Evolutionary conservation across 2,113 vertebrate species (phyloP), one percentile per base, ranked within the genome.

Genomic region (Salvelinus fontinalis): DNA sequence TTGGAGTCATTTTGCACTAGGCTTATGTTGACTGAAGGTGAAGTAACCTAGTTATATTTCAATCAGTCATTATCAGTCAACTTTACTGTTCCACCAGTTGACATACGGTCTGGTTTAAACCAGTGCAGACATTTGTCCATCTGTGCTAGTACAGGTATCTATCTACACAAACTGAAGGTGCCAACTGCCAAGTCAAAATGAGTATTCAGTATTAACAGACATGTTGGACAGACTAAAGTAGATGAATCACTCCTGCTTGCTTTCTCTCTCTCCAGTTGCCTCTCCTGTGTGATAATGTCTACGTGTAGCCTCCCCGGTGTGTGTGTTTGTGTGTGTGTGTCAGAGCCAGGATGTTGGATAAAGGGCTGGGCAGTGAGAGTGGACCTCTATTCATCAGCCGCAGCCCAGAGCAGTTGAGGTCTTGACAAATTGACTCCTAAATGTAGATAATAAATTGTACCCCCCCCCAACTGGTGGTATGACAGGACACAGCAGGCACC

Each of bases 361-460:
- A 34, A 77, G 73, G 70, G 22, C 66, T 34, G 65, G 76, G 71
- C 83, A 59, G 82, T 70, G 39, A 11, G 39, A 44, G 39, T 34
- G 66, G 71, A 71, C 74, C 72, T 66, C 71, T 48, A 67, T 82
- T 85, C 84, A 86, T 92, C 86, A 87, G 77, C 39, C 48, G 8
- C 83, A 81, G 85, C 81, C 79, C 75, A 31, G 69, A 78, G 67
- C 74, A 26, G 70, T 65, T 83, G 68, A 83, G 75, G 75, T 86
- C 84, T 24, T 92, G 91, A 94, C 90, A 92, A 93, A 94, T 94
- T 90, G 88, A 87, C 87, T 87, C 71, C 69, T 93, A 91, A 94
- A 88, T 90, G 89, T 78, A 88, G 91, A 91, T 92, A 85, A 84
- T 89, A 92, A 93, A 94, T 92, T 86, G 90, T 60, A 65, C 73